Conservation (phyloP, 2,113 vertebrate species). For the Grallaria varia region DNA sequence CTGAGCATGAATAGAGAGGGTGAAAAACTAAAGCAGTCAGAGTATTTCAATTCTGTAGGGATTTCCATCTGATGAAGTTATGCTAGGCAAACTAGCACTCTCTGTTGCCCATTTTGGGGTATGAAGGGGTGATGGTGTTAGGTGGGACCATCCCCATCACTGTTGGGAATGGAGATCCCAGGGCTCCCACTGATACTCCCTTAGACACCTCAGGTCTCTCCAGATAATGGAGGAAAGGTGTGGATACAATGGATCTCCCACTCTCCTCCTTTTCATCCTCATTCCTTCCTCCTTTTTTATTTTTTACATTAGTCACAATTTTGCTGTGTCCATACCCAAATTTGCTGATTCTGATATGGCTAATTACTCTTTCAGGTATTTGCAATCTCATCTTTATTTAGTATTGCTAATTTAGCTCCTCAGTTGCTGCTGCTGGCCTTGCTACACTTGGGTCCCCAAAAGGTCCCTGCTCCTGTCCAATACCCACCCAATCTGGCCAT, state of each 20-base stretch:
- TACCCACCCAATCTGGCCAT: neutral
- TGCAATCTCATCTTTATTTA: neutral
- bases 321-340: neutral
- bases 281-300: neutral
- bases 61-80: neutral
- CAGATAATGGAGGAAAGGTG: neutral
- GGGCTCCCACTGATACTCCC: neutral
- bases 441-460: neutral
- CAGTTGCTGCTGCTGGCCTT: neutral
- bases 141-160: neutral
- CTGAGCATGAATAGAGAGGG: neutral
- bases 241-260: neutral
- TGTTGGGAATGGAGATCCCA: neutral
- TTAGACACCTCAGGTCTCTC: neutral
- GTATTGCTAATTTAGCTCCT: neutral
- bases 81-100: neutral
- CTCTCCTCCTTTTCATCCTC: neutral
- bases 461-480: neutral
- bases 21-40: neutral
- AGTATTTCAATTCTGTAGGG: neutral
- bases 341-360: neutral
- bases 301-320: neutral
- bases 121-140: neutral
- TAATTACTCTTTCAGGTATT: neutral
- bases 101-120: neutral